Evolutionary conservation across 23 tunicate genomes (phyloP).

Genomic region (Styela clava): DNA sequence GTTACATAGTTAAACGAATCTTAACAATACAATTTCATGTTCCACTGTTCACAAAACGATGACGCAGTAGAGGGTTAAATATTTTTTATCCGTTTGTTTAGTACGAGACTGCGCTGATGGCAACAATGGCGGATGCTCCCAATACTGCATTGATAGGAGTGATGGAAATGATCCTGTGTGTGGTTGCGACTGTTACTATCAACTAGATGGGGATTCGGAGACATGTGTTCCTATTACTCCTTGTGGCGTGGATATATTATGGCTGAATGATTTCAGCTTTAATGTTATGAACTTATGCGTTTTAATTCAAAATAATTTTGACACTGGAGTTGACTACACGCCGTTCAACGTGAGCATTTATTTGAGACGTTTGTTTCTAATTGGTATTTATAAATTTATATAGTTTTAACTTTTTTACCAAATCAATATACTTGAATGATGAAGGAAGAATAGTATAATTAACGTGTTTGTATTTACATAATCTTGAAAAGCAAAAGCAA

Average conservation of each 20-base stretch:
- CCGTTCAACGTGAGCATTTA: background rate
- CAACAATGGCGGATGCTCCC: conserved; percentile 22
- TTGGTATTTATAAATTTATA: too few species aligned
- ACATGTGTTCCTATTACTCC: conserved; percentile 5
- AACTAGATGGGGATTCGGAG: conserved; percentile 1
- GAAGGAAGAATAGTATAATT: too few species aligned
- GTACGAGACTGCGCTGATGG: background rate
- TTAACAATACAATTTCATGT: too few species aligned
- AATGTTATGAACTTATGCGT: background rate
- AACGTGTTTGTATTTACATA: too few species aligned
- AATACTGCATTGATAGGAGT: conserved; percentile 28
- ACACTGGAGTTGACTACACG: background rate
- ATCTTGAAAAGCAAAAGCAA: too few species aligned
- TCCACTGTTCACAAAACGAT: too few species aligned
- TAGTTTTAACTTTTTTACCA: too few species aligned
- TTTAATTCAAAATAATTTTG: background rate
- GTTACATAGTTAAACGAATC: too few species aligned
- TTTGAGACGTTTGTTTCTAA: too few species aligned
- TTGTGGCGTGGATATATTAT: conserved; percentile 14
- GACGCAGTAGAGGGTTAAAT: too few species aligned
- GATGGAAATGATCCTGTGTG: conserved; percentile 6
- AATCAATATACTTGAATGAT: too few species aligned
- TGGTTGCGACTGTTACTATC: conserved; percentile 14
- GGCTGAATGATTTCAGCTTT: conserved; percentile 17
- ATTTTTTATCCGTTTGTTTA: too few species aligned